These are phyloP conservation scores for Ormyrus rosae DNA, from an alignment of 2,888 invertebrate species.

Conservation along the genomic window DNA sequence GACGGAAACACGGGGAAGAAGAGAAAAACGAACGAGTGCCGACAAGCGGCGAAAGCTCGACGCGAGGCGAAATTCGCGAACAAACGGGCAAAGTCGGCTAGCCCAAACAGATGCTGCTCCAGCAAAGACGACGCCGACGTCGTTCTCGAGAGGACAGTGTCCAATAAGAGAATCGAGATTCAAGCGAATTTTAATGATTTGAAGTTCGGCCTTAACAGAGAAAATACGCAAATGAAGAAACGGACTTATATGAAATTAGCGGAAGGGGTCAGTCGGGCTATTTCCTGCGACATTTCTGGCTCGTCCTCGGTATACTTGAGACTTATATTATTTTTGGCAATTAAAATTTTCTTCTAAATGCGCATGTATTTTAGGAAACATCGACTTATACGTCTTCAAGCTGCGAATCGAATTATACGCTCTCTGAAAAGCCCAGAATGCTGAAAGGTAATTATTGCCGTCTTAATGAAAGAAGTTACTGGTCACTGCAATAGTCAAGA, in stretches of 20 bases:
- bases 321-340: neutral
- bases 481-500: no score
- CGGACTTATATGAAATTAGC: neutral
- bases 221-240: conserved; percentile 8
- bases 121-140: neutral
- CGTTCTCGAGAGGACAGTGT: conserved; percentile 6
- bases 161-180: conserved; percentile 13
- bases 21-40: conserved; percentile 24
- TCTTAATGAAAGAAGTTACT: no score
- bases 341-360: neutral
- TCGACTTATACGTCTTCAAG: neutral
- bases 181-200: conserved; percentile 8
- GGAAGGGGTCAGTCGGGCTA: conserved; percentile 1
- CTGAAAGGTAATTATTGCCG: no score
- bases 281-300: conserved; percentile 29
- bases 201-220: conserved; percentile 7
- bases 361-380: neutral
- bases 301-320: conserved; percentile 19
- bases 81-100: no score
- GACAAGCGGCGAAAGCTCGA: conserved; percentile 18
- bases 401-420: no score
- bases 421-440: no score
- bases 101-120: neutral
- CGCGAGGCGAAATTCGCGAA: no score
- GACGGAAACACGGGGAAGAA: conserved; percentile 1